Conservation (phyloP, 2,113 vertebrate species). For the Otis tarda region DNA sequence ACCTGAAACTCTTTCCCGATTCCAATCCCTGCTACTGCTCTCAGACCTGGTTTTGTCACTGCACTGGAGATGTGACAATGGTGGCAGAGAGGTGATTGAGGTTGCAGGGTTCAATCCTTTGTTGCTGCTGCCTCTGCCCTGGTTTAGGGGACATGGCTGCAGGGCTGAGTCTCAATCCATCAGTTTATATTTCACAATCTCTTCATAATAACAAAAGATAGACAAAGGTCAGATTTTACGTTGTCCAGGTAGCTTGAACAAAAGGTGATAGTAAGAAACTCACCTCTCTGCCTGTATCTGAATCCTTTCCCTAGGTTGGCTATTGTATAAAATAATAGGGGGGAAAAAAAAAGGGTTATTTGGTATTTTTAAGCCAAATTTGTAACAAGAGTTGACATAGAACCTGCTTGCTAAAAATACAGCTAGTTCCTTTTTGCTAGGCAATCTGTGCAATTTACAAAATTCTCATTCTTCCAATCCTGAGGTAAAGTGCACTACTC, state of each 20-base stretch:
- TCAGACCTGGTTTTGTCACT: neutral
- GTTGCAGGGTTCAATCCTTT: neutral
- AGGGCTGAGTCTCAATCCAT: neutral
- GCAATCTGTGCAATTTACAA: neutral
- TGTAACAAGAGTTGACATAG: neutral
- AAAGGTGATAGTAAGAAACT: neutral
- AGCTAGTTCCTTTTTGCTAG: neutral
- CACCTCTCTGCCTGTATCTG: neutral
- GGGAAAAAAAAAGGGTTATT: neutral
- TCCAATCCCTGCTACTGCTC: neutral
- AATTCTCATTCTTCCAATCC: neutral
- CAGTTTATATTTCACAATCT: neutral
- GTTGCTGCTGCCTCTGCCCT: neutral
- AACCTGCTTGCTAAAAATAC: neutral
- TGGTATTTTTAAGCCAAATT: neutral
- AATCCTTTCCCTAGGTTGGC: neutral
- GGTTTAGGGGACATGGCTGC: neutral
- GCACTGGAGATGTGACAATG: neutral
- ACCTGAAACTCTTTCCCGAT: neutral
- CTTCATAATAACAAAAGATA: neutral
- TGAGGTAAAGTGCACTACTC: neutral
- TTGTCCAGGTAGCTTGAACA: neutral
- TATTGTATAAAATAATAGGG: neutral
- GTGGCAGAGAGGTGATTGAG: accelerated
- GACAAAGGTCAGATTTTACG: neutral